Evolutionary conservation across 37 sponge, comb jelly and placozoan species (phyloP).

Genomic region (Beroe forskalii): DNA sequence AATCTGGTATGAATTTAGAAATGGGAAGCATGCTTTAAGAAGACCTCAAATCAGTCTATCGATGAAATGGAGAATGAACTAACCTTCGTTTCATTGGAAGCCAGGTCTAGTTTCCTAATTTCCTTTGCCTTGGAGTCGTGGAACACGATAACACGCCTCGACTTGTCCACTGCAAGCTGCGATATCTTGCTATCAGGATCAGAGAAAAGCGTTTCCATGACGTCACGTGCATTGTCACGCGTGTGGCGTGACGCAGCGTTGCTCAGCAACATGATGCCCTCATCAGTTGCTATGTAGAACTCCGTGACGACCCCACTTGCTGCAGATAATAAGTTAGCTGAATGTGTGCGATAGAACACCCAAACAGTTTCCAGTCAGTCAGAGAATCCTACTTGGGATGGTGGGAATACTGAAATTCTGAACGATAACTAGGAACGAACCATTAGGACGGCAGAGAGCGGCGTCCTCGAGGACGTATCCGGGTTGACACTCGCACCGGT

Average conservation of each 20-base stretch:
- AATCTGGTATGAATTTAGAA: too few species aligned
- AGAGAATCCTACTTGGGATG: too few species aligned
- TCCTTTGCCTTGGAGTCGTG: neutral
- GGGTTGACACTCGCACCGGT: slow-evolving; percentile 27
- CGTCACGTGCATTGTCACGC: neutral
- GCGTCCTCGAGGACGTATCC: slow-evolving; percentile 33
- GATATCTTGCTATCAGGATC: neutral
- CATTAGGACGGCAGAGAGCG: neutral
- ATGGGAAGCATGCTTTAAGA: too few species aligned
- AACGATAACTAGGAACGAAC: too few species aligned
- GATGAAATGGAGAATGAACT: too few species aligned
- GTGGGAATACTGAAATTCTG: too few species aligned
- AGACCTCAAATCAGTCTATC: too few species aligned
- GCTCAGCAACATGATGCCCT: neutral
- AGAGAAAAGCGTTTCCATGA: neutral
- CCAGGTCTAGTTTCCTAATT: neutral
- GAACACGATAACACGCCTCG: neutral
- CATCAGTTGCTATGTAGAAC: slow-evolving; percentile 24
- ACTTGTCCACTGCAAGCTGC: neutral
- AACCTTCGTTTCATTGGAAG: neutral
- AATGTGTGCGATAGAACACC: too few species aligned
- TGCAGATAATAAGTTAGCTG: neutral
- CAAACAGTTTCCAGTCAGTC: too few species aligned
- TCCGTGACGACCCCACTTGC: neutral
- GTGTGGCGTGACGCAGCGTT: neutral